These are phyloP conservation scores for Cephus spinipes DNA, from an alignment of 2,888 invertebrate species.

Conservation along the genomic window DNA sequence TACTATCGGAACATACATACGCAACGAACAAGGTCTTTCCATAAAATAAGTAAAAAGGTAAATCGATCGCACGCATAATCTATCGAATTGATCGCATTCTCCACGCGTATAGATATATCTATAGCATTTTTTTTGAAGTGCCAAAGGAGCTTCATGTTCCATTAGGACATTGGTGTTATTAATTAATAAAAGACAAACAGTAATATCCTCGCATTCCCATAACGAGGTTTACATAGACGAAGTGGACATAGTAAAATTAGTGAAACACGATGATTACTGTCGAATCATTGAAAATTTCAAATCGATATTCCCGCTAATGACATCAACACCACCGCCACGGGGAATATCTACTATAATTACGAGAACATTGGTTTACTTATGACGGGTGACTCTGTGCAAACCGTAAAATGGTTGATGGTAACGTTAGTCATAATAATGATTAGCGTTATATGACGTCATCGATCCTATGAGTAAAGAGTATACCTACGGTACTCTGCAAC, in stretches of 20 bases:
- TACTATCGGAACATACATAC: too few species aligned
- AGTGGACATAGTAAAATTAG: background rate
- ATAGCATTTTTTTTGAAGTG: background rate
- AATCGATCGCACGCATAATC: background rate
- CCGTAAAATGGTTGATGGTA: background rate
- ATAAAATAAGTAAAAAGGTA: background rate
- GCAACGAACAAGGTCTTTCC: background rate
- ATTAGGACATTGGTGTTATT: background rate
- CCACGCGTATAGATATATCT: too few species aligned
- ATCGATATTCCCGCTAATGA: background rate
- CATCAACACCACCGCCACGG: background rate
- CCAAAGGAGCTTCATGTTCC: background rate
- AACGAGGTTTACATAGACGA: background rate
- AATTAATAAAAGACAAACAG: background rate
- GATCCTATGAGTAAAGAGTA: background rate
- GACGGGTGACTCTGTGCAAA: background rate
- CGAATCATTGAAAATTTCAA: background rate
- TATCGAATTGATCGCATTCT: background rate
- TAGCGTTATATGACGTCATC: background rate
- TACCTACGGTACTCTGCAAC: background rate
- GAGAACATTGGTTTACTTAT: background rate
- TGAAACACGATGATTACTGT: background rate
- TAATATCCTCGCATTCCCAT: background rate
- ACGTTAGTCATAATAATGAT: background rate
- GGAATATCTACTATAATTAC: background rate